Base-by-base conservation (phyloP, 2,888 invertebrate genomes). In the Gasteruption jaculator region DNA sequence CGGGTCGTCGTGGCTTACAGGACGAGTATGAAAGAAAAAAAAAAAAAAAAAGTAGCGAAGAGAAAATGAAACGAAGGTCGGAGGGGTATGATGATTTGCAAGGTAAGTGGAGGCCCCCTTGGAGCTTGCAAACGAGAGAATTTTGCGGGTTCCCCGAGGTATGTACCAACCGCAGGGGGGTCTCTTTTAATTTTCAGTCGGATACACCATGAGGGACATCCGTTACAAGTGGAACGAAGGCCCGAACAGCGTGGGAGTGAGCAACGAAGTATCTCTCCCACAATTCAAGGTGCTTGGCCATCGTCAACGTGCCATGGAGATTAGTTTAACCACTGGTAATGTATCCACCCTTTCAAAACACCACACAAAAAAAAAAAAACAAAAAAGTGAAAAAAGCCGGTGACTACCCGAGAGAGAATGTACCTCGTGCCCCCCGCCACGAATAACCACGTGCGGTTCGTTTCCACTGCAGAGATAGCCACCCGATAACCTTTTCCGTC, bases 231-330 rank as follows among this genome's bases (percentile, higher is more conserved):
- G 93, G 93, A 90, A 91, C 81, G 90, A 91, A 77, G 91, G 91
- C 68, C 86, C 88, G 72, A 86, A 89, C 80, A 91, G 92, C 74
- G 91, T 94, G 75, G 91, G 91, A 76, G 91, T 93, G 72, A 91
- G 91, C 78, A 87, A 86, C 77, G 91, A 92, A 78, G 91, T 93
- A 76, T 91, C 91, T 71, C 85, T 94, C 75, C 93, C 94, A 76
- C 93, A 94, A 81, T 94, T 94, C 86, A 91, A 92, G 83, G 92
- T 93, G 76, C 86, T 93, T 76, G 93, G 93, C 71, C 91, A 92
- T 80, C 87, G 91, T 68, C 92, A 92, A 79, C 87, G 90, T 73
- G 91, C 88, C 71, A 90, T 90, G 87, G 91, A 91, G 80, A 91
- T 92, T 81, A 89, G 90, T 77, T 87, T 93, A 72, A 91, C 91